phyloP scores from a whole-genome alignment of 2,888 invertebrate species.

The Coleophora flavipennella region DNA sequence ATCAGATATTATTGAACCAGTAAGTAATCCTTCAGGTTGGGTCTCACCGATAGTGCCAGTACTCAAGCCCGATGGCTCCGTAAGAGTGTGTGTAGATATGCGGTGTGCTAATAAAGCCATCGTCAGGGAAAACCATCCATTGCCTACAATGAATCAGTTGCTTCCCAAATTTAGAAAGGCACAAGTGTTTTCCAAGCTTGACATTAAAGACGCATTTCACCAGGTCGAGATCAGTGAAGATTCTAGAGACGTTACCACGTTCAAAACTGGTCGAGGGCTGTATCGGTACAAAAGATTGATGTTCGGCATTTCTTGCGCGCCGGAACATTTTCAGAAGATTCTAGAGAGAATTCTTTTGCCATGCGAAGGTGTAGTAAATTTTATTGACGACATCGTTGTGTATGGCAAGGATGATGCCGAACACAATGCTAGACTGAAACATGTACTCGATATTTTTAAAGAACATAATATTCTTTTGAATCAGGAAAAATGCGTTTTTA shows the following conservation, averaged over 20 bases:
- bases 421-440: slow-evolving; percentile 12
- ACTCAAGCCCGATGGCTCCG: slow-evolving; percentile 2
- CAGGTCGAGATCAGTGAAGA: slow-evolving; percentile 10
- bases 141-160: slow-evolving; percentile 15
- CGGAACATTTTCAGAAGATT: slow-evolving; percentile 25
- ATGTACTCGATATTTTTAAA: slow-evolving; percentile 13
- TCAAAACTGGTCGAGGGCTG: slow-evolving; percentile 14
- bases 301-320: slow-evolving; percentile 31
- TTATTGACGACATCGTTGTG: no score
- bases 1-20: slow-evolving; percentile 13
- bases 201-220: no score
- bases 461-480: no score
- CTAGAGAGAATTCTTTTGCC: slow-evolving; percentile 17
- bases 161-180: no score
- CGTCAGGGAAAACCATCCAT: slow-evolving; percentile 13
- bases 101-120: slow-evolving; percentile 9
- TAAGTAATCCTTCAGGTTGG: slow-evolving; percentile 8
- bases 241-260: slow-evolving; percentile 16
- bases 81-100: slow-evolving; percentile 10
- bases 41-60: slow-evolving; percentile 3
- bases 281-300: no score
- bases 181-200: slow-evolving; percentile 14
- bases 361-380: no score
- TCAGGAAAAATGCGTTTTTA: slow-evolving; percentile 15
- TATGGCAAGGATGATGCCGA: no score